Evolutionary conservation across 2,888 invertebrate species (phyloP).

Genomic region (Orthosia gothica): DNA sequence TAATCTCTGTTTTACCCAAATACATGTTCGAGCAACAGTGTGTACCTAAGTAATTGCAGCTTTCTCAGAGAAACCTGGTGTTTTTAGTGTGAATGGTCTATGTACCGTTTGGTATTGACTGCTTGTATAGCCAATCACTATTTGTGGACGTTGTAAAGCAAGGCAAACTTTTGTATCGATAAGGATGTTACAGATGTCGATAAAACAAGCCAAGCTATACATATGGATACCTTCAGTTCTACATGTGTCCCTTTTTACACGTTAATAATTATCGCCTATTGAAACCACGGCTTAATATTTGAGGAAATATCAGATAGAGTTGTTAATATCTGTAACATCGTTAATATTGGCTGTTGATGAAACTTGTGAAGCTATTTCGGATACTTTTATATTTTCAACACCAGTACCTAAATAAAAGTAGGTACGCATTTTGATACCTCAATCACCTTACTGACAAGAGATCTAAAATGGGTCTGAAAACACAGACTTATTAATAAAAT

Average conservation of each 20-base stretch:
- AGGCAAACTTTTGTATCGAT: not conserved
- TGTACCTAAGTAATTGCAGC: slow-evolving; percentile 17
- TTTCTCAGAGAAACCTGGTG: slow-evolving; percentile 5
- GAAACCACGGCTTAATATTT: not conserved
- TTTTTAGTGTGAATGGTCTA: not conserved
- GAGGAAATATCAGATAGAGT: not conserved
- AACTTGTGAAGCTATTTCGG: not conserved
- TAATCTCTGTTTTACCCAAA: slow-evolving; percentile 13
- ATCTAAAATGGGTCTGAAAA: slow-evolving; percentile 6
- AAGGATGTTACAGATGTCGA: not conserved
- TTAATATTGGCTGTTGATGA: not conserved
- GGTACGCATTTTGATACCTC: not conserved
- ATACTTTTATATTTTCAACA: not conserved
- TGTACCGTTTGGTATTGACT: slow-evolving; percentile 12
- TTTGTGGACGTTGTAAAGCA: not conserved
- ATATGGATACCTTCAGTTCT: too few species aligned
- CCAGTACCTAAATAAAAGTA: not conserved
- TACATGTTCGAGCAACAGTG: slow-evolving; percentile 18
- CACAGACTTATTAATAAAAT: too few species aligned
- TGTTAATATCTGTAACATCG: not conserved
- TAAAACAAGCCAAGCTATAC: too few species aligned
- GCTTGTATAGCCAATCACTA: slow-evolving; percentile 8
- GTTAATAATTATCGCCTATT: not conserved
- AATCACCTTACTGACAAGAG: slow-evolving; percentile 9
- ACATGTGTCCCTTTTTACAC: too few species aligned